Conservation (phyloP, 2,888 invertebrate genomes). For the Chaetogeoica ovagalla region DNA sequence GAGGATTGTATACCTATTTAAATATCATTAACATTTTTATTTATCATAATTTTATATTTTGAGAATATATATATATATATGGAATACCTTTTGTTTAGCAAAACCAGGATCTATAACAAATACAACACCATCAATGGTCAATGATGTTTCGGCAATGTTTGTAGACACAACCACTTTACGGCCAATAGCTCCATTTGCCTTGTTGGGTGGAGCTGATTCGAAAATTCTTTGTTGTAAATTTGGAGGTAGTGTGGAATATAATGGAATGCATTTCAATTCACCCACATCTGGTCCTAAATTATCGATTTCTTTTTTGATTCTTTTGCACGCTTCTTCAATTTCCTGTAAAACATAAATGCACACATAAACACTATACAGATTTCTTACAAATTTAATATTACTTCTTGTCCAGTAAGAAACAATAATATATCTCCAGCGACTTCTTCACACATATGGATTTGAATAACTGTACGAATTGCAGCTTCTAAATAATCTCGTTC, state of each 20-base stretch:
- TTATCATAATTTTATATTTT: background rate
- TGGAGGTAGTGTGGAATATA: conserved; percentile 97
- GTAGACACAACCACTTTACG: conserved; percentile 96
- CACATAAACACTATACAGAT: background rate
- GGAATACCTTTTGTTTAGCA: conserved; percentile 90
- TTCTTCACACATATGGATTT: conserved; percentile 96
- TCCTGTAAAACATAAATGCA: conserved; percentile 64
- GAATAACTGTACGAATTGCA: conserved; percentile 94
- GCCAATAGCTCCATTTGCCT: conserved; percentile 85
- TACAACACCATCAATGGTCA: conserved; percentile 98
- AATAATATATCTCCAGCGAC: conserved; percentile 88
- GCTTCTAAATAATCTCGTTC: conserved; percentile 98
- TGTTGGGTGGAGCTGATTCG: conserved; percentile 91
- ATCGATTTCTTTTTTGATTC: conserved; percentile 93
- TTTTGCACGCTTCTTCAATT: conserved; percentile 98
- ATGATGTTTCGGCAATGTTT: conserved; percentile 97
- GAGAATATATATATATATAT: background rate
- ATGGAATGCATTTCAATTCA: conserved; percentile 95
- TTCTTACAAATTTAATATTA: conserved; percentile 56
- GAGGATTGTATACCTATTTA: conserved; percentile 76
- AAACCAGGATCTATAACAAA: conserved; percentile 99
- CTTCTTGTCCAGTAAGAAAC: conserved; percentile 80
- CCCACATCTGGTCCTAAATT: conserved; percentile 96
- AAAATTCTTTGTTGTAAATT: conserved; percentile 96
- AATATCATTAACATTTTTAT: conserved; percentile 60